Conservation (phyloP, 2,797 vertebrate species). For the Bryconaethiops microstoma region DNA sequence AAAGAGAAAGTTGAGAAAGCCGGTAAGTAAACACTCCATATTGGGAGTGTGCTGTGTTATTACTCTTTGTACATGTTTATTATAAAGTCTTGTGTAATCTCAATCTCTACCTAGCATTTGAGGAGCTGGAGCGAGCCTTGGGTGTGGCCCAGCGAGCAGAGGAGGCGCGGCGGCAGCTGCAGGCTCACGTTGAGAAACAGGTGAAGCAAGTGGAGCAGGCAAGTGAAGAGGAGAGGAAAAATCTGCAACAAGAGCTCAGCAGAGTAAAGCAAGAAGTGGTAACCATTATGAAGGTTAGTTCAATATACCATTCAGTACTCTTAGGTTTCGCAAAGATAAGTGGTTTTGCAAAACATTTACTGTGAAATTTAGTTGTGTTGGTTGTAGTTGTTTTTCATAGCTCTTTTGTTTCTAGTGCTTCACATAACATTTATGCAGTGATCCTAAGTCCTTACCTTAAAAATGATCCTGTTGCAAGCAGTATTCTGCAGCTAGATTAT, state of each 20-base stretch:
- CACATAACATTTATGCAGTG: no score
- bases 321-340: no score
- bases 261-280: conserved; percentile 92
- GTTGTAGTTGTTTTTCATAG: no score
- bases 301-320: not conserved
- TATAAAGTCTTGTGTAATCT: conserved; percentile 1
- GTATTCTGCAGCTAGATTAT: no score
- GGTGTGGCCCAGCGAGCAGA: conserved; percentile 87
- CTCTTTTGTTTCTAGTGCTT: no score
- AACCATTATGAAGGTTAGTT: conserved; percentile 88
- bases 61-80: no score
- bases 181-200: conserved; percentile 90
- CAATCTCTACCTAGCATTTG: conserved; percentile 82
- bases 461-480: no score
- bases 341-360: no score
- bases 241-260: conserved; percentile 88
- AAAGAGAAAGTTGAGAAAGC: conserved; percentile 95
- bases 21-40: conserved; percentile 75
- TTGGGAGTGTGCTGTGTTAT: not conserved
- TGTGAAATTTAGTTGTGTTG: no score
- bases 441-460: no score
- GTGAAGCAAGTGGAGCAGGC: conserved; percentile 85
- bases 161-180: conserved; percentile 87
- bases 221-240: conserved; percentile 88
- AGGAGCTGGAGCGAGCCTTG: conserved; percentile 91